Evolutionary conservation across 2,797 vertebrate species (phyloP), one percentile per base, ranked within the genome.

Genomic region (Acrocephalus scirpaceus): DNA sequence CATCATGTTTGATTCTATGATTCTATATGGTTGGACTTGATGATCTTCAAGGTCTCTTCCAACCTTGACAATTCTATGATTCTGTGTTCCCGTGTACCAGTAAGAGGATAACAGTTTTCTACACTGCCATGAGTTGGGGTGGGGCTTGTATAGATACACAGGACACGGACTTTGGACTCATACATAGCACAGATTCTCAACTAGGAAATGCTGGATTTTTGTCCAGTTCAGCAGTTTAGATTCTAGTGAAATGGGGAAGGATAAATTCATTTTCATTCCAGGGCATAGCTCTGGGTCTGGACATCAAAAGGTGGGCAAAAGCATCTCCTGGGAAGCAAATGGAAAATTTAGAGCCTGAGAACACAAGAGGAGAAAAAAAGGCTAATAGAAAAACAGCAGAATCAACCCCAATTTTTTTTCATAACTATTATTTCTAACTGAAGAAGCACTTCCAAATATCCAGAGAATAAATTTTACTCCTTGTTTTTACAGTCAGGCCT

Each of bases 141-240:
- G 11, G 7, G 34, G 14, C 53, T 42, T 72, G 45, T 32, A 48
- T 23, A 23, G 1, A 2, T 5, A 53, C 11, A 22, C 14, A 66
- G 17, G 32, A 38, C 9, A 1, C 0, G 1, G 34, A 53, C 45
- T 80, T 40, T 44, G 21, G 21, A 80, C 17, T 44, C 10, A 3
- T 7, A 2, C 0, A 0, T 4, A 29, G 22, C 38, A 21, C 12
- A 65, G 53, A 47, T 20, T 17, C 64, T 57, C 32, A 38, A 0
- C 25, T 6, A 4, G 32, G 10, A 16, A n/a, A 26, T 7, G 16
- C 4, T 15, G 4, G 38, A 14, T n/a, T 45, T 45, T 16, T 29
- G 22, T 50, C 36, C 18, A 44, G 10, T 56, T 67, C 48, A 51
- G 72, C 57, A 17, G 12, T 16, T 80, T 36, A 27, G 18, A 40